Conservation (phyloP, 2,797 vertebrate genomes). For the Nannoperca obscura region DNA sequence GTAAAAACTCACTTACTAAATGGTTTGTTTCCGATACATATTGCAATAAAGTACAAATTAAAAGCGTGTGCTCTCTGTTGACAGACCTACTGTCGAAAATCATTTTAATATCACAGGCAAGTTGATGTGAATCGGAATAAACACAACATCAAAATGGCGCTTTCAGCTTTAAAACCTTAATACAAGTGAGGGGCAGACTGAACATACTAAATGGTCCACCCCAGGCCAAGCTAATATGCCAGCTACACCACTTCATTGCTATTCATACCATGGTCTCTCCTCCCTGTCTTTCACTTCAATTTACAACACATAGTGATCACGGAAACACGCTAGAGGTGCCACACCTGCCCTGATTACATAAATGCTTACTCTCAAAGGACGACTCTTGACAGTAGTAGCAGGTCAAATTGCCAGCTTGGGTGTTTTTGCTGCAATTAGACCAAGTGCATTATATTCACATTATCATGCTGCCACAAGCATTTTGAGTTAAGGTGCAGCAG, state of each 20-base stretch:
- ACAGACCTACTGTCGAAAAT: not conserved
- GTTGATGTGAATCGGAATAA: not conserved
- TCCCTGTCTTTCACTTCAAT: slow-evolving; percentile 52
- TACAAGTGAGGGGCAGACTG: slow-evolving; percentile 7
- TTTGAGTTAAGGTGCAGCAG: slow-evolving; percentile 63
- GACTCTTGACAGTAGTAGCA: slow-evolving; percentile 42
- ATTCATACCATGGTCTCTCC: slow-evolving; percentile 52
- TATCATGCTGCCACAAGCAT: slow-evolving; percentile 66
- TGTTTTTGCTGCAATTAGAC: slow-evolving; percentile 70
- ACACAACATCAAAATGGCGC: slow-evolving; percentile 6
- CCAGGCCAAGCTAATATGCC: slow-evolving; percentile 26
- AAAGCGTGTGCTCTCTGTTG: not conserved
- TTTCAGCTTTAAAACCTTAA: slow-evolving; percentile 10
- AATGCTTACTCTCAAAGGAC: slow-evolving; percentile 47
- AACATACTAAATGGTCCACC: slow-evolving; percentile 29
- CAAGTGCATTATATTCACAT: slow-evolving; percentile 68
- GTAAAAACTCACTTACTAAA: not conserved
- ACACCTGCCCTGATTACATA: slow-evolving; percentile 65
- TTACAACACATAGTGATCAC: slow-evolving; percentile 60
- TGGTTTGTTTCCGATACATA: not conserved
- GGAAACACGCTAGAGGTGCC: slow-evolving; percentile 51
- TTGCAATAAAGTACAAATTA: slow-evolving; percentile 1
- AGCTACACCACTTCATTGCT: slow-evolving; percentile 59
- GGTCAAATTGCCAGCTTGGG: slow-evolving; percentile 59
- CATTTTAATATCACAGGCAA: not conserved